Base-by-base conservation (phyloP, 2,888 invertebrate genomes). In the Luperina testacea region DNA sequence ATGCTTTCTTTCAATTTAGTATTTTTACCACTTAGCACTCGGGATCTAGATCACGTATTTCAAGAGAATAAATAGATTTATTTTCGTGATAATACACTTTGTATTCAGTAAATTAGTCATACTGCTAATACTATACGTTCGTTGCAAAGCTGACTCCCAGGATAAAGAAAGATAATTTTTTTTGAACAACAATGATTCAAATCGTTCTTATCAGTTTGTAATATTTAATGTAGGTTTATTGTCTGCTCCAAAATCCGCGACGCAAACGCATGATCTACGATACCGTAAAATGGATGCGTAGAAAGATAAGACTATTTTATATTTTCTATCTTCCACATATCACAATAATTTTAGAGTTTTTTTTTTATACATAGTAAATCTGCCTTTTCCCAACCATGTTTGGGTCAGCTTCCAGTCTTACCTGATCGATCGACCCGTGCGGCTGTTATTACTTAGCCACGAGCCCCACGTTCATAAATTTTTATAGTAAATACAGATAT, bases 121-220 rank as follows among this genome's bases (percentile, higher is more conserved):
- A 17, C 1, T 9, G 32, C 32, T 61, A 53, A 51, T 42, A 77
- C 48, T 48, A 48, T 13, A 17, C 17, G 61, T 59, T 38, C 13
- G 32, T 27, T 48, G 0, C 15, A 69, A 53, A 45, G 24, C 11
- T 48, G 45, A 78, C 61, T 67, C 5, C 8, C 20, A 84, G 11
- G 53, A 80, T 84, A 71, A 61, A 65, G 27, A 69, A 32, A 57
- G 71, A 85, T 69, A 74, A 67, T 51, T 71, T 72, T 72, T 5
- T 27, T 72, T 42, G 63, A 61, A 75, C 68, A 75, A 72, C 24
- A 75, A 77, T 1, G 72, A 86, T 63, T 65, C 11, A 11, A 48
- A 77, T 72, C 32, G 45, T 13, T 69, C n/a, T 63, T 86, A 84
- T 86, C 83, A 70, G 70, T 68, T 17, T 72, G 73, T 59, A 67